These are phyloP conservation scores for Caenorhabditis tropicalis DNA, from an alignment of 1,140 invertebrate genomes.

Conservation along the genomic window DNA sequence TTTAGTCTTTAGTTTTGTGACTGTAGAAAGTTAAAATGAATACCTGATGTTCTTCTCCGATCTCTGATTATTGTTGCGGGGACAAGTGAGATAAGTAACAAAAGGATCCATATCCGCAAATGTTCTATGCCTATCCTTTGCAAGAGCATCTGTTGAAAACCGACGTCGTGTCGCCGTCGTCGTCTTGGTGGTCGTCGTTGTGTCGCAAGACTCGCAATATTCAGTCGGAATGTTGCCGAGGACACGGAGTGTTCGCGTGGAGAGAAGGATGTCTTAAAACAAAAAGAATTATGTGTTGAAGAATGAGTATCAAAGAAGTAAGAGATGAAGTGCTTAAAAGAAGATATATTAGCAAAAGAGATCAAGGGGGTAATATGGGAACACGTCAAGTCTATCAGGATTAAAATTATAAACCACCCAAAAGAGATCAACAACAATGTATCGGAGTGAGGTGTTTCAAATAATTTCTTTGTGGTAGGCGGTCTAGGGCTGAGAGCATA, in stretches of 20 bases:
- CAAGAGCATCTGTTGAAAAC: slow-evolving; percentile 42
- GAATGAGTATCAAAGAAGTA: background rate
- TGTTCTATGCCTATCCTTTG: slow-evolving; percentile 43
- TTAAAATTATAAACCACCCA: background rate
- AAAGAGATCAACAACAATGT: background rate
- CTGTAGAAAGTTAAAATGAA: background rate
- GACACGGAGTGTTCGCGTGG: background rate
- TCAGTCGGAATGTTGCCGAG: slow-evolving; percentile 2
- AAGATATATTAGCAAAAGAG: background rate
- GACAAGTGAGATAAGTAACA: slow-evolving; percentile 15
- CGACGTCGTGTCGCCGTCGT: slow-evolving; percentile 18
- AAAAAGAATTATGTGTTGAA: background rate
- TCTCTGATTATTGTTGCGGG: slow-evolving; percentile 11
- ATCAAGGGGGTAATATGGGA: background rate
- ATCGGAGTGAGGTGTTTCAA: background rate
- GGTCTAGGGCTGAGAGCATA: slow-evolving; percentile 27
- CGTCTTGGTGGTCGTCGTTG: slow-evolving; percentile 26
- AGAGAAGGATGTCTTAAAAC: slow-evolving; percentile 30
- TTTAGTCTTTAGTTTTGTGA: background rate
- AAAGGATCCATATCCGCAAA: slow-evolving; percentile 33
- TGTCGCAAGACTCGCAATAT: slow-evolving; percentile 21
- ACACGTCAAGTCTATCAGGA: slow-evolving; percentile 35
- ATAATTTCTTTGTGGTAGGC: slow-evolving; percentile 20
- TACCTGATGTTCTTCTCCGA: slow-evolving; percentile 28
- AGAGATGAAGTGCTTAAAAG: background rate